Evolutionary conservation across 2,888 invertebrate genomes (phyloP), one percentile per base, ranked within the genome.

Genomic region (Drosophila robusta): DNA sequence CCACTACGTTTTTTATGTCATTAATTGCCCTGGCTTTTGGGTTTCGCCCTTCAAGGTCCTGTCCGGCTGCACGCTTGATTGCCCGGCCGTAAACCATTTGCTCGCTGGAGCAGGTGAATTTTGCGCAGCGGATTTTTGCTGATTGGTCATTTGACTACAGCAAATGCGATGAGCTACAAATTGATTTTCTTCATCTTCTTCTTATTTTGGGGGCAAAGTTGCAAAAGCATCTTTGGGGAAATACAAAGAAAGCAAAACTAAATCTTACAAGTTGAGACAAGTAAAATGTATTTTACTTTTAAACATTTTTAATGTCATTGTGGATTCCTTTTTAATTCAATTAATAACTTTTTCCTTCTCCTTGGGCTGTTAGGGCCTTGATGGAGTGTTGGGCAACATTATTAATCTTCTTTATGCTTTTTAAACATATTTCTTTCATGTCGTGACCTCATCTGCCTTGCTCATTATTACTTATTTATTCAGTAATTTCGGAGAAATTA

Each of bases 1-100:
- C 63, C 34, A 34, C 34, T 12, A 14, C 7, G 8, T 75, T 75
- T 81, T 80, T 84, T 78, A 73, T 68, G 58, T 62, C 72, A 71
- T 81, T 83, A 83, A 87, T 83, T 83, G 87, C 74, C 73, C 57
- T 61, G 61, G 65, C 61, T 79, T 70, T 63, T 56, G 11, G 36
- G 45, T 44, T 18, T 62, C 39, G 18, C 14, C 56, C 52, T 54
- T 52, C 44, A 47, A 68, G 58, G 39, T 26, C 55, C 49, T 45
- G 22, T 29, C 63, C 39, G 66, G 55, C 61, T 55, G 65, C 87
- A 69, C 68, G 71, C 68, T 76, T 80, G 80, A 75, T 83, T 86
- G 81, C 83, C 57, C 56, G 69, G 55, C 72, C 77, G 67, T 67
- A 64, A 75, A 67, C 42, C 51, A 70, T 70, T 75, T 63, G 52